Conservation (phyloP, 1,140 invertebrate species). For the Trichonephila clavipes region DNA sequence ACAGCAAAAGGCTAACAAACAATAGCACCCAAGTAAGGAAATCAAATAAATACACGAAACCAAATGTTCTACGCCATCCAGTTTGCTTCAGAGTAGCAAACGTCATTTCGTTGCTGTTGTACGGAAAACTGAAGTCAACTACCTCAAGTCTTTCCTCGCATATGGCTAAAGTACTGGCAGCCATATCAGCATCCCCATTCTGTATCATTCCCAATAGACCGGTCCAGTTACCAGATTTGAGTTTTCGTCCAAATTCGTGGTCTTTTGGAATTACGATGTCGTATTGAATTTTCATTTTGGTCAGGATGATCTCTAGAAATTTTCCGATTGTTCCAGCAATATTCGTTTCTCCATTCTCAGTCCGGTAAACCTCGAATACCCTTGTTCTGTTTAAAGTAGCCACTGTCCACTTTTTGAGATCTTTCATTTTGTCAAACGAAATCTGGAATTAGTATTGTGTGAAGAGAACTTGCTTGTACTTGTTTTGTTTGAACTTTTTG, state of each 20-base stretch:
- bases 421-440: no score
- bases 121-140: background rate
- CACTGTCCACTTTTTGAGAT: no score
- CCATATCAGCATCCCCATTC: slow-evolving; percentile 6
- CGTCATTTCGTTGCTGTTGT: background rate
- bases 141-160: background rate
- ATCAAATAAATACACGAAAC: background rate
- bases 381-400: no score
- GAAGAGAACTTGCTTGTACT: no score
- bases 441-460: no score
- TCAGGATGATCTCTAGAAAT: background rate
- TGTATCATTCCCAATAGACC: slow-evolving; percentile 35
- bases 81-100: background rate
- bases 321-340: background rate
- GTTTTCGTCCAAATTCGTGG: background rate
- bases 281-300: background rate
- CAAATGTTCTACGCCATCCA: background rate
- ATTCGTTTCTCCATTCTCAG: background rate
- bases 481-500: no score
- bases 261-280: background rate
- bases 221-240: background rate
- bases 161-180: background rate
- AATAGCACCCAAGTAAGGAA: background rate
- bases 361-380: no score
- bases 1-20: background rate